A percentile compares a stretch with the other conserved stretches of the same genome.
phyloP scores from a whole-genome alignment of 2,888 invertebrate genomes.

The Caenorhabditis sp. region DNA sequence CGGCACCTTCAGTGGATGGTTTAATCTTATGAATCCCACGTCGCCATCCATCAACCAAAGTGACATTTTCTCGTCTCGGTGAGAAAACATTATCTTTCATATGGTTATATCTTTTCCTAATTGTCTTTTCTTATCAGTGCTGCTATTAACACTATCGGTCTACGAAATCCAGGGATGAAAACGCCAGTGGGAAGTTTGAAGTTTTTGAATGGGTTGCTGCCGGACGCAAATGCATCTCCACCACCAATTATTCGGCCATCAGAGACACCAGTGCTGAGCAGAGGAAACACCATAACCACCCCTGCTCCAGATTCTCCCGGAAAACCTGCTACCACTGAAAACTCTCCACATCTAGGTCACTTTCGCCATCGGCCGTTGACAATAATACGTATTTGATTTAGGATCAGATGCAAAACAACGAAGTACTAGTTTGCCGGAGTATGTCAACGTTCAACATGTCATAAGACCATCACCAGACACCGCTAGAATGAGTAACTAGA shows the following conservation, averaged over 20 bases:
- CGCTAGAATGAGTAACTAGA: slow-evolving; percentile 13
- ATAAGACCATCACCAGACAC: slow-evolving; percentile 26
- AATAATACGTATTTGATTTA: slow-evolving; percentile 8
- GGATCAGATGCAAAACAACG: slow-evolving; percentile 52
- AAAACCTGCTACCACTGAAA: slow-evolving; percentile 20
- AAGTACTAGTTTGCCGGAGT: slow-evolving; percentile 63
- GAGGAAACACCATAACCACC: not conserved
- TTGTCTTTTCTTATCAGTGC: slow-evolving; percentile 31
- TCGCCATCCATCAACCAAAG: slow-evolving; percentile 59
- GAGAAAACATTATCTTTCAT: slow-evolving; percentile 44
- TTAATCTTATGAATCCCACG: slow-evolving; percentile 48
- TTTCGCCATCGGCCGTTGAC: not conserved
- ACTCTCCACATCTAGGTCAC: slow-evolving; percentile 48
- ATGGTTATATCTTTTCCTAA: slow-evolving; percentile 25
- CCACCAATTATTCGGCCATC: slow-evolving; percentile 3
- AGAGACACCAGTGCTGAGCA: slow-evolving; percentile 7
- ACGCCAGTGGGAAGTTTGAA: slow-evolving; percentile 57
- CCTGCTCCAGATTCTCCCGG: slow-evolving; percentile 28
- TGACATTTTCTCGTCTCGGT: slow-evolving; percentile 63
- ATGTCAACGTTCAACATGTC: slow-evolving; percentile 57
- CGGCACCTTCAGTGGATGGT: slow-evolving; percentile 58
- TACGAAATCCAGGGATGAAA: slow-evolving; percentile 30
- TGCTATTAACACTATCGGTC: slow-evolving; percentile 53
- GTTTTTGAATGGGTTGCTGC: slow-evolving; percentile 39
- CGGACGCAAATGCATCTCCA: slow-evolving; percentile 20